Evolutionary conservation across 2,888 invertebrate genomes (phyloP), one percentile per base, ranked within the genome.

Genomic region (Chymomyza amoena): DNA sequence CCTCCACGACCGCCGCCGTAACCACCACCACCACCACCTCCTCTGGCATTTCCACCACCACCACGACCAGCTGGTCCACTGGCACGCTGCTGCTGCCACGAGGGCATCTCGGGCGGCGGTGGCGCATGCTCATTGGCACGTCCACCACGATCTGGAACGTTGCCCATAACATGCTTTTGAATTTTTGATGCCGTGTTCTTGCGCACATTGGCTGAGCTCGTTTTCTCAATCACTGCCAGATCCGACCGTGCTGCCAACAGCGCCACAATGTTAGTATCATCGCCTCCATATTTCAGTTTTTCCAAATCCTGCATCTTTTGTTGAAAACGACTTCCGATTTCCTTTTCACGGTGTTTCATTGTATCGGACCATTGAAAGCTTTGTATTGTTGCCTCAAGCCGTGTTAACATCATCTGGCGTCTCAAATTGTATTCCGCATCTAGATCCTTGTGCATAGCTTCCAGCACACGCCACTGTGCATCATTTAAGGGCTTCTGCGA

Each of bases 71-170:
- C 91, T 45, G 93, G 92, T 45, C 93, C 93, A 45, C 93, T 85
- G 0, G 93, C 92, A 51, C 94, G 93, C 64, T 93, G 93, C 50
- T 97, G 96, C 88, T 95, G 95, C 97, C 98, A 99, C 0, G 97
- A 95, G 0, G 99, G 99, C 98, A 99, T 98, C 92, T 99, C 99
- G 0, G 98, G 98, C 0, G 98, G 97, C 0, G 99, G 99, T 0
- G 97, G 95, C 74, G 97, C 96, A 83, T 96, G 95, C 87, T 99
- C 99, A 81, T 95, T 94, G 0, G 98, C 96, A 64, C 99, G 93
- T 1, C 99, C 99, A 20, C 99, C 99, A 83, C 99, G 93, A 91
- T 99, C 99, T 0, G 98, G 98, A 0, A 98, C 98, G 91, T 92
- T 93, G 72, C 98, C 98, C 90, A 98, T 98, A 45, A 97, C 94